A percentile compares a stretch with the other conserved stretches of the same genome.
These are phyloP conservation scores for Spea bombifrons DNA, from an alignment of 2,113 vertebrate species.

Conservation along the genomic window DNA sequence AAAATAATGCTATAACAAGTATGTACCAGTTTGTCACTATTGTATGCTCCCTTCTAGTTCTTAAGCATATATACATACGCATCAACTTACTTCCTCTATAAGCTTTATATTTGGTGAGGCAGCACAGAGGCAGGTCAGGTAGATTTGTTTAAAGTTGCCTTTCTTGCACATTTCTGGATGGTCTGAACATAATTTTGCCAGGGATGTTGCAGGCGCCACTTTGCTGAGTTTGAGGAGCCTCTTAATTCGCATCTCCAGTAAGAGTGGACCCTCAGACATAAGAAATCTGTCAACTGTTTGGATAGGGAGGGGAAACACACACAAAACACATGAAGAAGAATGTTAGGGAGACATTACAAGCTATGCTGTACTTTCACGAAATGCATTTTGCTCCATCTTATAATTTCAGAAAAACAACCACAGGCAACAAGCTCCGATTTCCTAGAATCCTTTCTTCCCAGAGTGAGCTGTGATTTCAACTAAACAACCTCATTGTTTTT, in stretches of 20 bases:
- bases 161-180: slow-evolving; percentile 76
- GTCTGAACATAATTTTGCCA: slow-evolving; percentile 87
- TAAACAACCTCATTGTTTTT: too few species aligned
- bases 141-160: slow-evolving; percentile 88
- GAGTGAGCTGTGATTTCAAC: too few species aligned
- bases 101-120: slow-evolving; percentile 81
- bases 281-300: slow-evolving; percentile 83
- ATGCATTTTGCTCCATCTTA: too few species aligned
- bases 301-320: slow-evolving; percentile 35
- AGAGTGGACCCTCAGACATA: slow-evolving; percentile 78
- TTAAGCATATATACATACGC: too few species aligned
- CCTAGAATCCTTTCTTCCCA: too few species aligned
- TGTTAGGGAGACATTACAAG: too few species aligned
- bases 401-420: too few species aligned
- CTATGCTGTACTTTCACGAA: too few species aligned
- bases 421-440: too few species aligned
- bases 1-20: too few species aligned
- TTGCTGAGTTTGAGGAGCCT: slow-evolving; percentile 87
- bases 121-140: slow-evolving; percentile 88
- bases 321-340: not conserved
- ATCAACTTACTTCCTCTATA: slow-evolving; percentile 85
- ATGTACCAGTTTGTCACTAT: too few species aligned
- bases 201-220: slow-evolving; percentile 74
- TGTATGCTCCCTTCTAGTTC: too few species aligned
- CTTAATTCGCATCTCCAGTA: slow-evolving; percentile 91